Percentiles rank a stretch among this genome's conserved stretches.
phyloP scores from a whole-genome alignment of 30 jellyfish, hydroid and myxozoan genomes.

The Hydra vulgaris region DNA sequence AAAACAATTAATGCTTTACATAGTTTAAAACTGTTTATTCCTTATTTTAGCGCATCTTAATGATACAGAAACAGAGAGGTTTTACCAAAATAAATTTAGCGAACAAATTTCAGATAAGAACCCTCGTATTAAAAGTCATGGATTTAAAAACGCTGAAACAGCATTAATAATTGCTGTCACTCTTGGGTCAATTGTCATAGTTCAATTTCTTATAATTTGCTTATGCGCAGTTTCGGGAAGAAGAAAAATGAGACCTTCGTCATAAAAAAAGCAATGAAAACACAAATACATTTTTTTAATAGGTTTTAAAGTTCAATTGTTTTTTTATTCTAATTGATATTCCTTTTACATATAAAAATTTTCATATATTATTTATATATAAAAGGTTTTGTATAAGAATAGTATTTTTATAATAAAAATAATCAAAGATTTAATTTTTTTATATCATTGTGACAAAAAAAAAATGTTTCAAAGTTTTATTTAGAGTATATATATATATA shows the following conservation, averaged over 20 bases:
- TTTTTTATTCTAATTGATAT: too few species aligned
- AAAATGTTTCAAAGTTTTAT: too few species aligned
- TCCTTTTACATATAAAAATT: too few species aligned
- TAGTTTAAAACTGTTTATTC: background rate
- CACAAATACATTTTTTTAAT: too few species aligned
- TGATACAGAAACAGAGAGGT: background rate
- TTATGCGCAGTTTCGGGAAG: constrained; percentile 16
- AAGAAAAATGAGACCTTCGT: background rate
- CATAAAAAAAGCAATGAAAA: too few species aligned
- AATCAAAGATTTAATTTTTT: too few species aligned
- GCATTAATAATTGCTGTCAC: constrained; percentile 11
- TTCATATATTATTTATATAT: too few species aligned
- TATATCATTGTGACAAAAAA: too few species aligned
- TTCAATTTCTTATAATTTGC: constrained; percentile 18
- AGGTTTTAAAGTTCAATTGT: too few species aligned
- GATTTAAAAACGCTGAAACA: background rate
- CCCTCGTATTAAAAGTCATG: background rate
- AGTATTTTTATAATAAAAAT: too few species aligned
- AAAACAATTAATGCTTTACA: background rate
- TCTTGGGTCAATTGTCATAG: constrained; percentile 13
- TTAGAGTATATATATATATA: too few species aligned
- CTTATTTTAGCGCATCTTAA: background rate
- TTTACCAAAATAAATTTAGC: background rate
- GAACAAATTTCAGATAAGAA: background rate
- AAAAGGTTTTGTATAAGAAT: too few species aligned